These are phyloP conservation scores for Ariopsis seemanni DNA, from an alignment of 2,113 vertebrate species.

Conservation along the genomic window DNA sequence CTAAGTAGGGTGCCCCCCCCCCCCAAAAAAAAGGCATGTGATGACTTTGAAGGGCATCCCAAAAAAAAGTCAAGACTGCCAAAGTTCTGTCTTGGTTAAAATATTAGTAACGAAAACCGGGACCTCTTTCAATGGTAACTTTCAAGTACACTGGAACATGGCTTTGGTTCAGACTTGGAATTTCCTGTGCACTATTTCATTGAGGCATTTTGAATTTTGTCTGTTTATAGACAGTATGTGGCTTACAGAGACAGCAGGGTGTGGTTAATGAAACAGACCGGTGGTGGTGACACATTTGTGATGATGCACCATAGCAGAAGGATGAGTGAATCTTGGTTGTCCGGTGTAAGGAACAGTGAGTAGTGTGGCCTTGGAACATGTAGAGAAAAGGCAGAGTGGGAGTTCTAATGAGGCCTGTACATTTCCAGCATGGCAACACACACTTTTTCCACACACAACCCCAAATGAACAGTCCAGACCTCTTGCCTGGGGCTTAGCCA, in stretches of 20 bases:
- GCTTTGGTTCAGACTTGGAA: not conserved
- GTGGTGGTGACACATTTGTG: not conserved
- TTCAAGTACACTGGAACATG: not conserved
- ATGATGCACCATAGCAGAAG: not conserved
- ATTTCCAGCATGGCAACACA: constrained; percentile 7
- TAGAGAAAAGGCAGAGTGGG: not conserved
- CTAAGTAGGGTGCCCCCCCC: not conserved
- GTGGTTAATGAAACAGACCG: not conserved
- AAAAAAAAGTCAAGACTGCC: not conserved
- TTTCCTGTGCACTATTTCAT: not conserved
- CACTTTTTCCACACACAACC: constrained; percentile 8
- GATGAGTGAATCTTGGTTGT: not conserved
- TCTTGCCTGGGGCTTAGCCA: constrained; percentile 14
- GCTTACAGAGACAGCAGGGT: not conserved
- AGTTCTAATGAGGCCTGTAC: not conserved
- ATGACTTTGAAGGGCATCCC: not conserved
- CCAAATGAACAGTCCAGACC: constrained; percentile 18
- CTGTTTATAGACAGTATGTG: not conserved
- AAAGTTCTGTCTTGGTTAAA: not conserved
- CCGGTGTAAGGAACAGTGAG: not conserved
- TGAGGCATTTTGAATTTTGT: not conserved
- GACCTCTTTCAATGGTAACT: not conserved
- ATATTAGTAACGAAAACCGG: not conserved
- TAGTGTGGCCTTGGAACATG: not conserved
- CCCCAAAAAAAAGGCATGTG: no score